Conservation (phyloP, 2,888 invertebrate genomes). For the Oxystoma pomonae region DNA sequence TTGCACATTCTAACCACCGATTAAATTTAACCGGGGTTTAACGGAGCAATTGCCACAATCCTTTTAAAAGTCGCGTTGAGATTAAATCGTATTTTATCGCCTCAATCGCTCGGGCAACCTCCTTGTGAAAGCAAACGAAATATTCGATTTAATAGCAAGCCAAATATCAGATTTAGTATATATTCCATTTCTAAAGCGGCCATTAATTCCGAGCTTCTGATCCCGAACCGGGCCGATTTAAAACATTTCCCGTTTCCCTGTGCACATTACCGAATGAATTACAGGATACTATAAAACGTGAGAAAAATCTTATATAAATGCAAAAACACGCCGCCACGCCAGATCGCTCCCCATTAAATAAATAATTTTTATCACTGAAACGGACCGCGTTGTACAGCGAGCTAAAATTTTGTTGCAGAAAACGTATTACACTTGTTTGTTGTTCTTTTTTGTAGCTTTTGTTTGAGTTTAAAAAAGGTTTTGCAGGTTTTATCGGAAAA, state of each 20-base stretch:
- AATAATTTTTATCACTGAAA: constrained; percentile 32
- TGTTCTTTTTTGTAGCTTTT: not conserved
- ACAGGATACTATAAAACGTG: constrained; percentile 20
- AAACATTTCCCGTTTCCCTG: constrained; percentile 7
- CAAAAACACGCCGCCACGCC: constrained; percentile 27
- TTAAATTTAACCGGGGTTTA: too few relatives aligned
- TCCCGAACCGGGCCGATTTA: not conserved
- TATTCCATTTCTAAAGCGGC: not conserved
- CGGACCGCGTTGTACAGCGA: not conserved
- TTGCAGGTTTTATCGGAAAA: not conserved
- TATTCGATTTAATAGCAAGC: not conserved
- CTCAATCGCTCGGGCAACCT: not conserved
- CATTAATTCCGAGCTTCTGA: not conserved
- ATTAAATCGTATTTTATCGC: not conserved
- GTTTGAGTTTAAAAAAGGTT: not conserved
- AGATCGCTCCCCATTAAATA: constrained; percentile 29
- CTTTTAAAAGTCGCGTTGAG: too few relatives aligned
- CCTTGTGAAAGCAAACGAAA: not conserved
- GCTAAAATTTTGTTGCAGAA: not conserved
- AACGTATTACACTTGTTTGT: not conserved
- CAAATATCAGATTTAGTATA: not conserved
- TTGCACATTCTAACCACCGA: too few relatives aligned
- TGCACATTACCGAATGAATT: constrained; percentile 21
- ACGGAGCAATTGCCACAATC: too few relatives aligned
- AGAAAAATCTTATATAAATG: constrained; percentile 36